Percentiles rank a stretch among this genome's conserved stretches.
These are phyloP conservation scores for Catamblyrhynchus diadema DNA, from an alignment of 2,797 vertebrate species.

Conservation along the genomic window DNA sequence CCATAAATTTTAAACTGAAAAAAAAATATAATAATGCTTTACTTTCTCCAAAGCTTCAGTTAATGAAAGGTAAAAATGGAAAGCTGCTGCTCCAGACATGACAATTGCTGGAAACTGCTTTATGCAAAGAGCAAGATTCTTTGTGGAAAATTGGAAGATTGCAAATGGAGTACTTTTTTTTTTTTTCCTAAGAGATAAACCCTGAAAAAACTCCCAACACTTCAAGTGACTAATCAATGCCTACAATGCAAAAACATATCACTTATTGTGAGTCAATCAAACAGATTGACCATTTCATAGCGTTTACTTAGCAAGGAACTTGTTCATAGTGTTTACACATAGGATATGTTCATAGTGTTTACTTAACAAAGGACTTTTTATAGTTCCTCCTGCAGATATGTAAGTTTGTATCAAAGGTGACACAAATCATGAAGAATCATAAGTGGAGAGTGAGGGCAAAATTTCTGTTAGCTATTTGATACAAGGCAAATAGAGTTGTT, in stretches of 20 bases:
- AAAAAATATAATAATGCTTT: background rate
- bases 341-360: background rate
- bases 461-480: background rate
- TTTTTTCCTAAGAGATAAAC: background rate
- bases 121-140: background rate
- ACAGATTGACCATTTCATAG: background rate
- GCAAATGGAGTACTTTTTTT: background rate
- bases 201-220: background rate
- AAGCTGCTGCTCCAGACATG: background rate
- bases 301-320: background rate
- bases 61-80: background rate
- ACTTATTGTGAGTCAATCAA: background rate
- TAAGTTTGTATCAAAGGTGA: background rate
- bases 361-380: background rate
- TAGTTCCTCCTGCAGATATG: background rate
- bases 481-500: background rate
- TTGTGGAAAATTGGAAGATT: background rate
- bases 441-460: background rate
- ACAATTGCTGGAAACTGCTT: constrained; percentile 8
- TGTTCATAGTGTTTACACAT: background rate
- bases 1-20: background rate
- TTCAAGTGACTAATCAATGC: background rate
- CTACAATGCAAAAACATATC: background rate
- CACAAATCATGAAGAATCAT: background rate
- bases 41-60: background rate